phyloP scores from a whole-genome alignment of 2,113 vertebrate species.

The Thermophis baileyi region DNA sequence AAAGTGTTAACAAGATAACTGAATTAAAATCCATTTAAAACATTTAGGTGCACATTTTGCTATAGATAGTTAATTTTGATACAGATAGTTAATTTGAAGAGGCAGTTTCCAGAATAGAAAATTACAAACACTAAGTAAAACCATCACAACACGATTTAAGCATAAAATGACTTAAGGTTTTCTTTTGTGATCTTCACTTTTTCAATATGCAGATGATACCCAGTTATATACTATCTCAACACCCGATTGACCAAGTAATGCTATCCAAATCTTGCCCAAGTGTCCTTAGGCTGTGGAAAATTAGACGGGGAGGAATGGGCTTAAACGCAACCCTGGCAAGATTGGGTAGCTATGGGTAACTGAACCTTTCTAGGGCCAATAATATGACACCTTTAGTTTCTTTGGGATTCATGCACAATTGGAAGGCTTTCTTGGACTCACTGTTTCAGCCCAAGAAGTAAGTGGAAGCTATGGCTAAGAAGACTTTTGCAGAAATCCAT shows the following conservation, averaged over 20 bases:
- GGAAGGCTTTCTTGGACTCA: not conserved
- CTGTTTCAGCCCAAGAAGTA: not conserved
- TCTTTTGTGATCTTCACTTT: not conserved
- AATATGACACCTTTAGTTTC: not conserved
- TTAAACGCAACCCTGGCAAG: not conserved
- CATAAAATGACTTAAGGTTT: not conserved
- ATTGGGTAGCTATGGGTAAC: not conserved
- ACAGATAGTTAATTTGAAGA: not conserved
- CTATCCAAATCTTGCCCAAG: not conserved
- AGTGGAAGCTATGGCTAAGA: not conserved
- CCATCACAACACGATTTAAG: not conserved
- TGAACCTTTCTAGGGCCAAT: not conserved
- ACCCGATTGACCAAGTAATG: not conserved
- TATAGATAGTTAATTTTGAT: not conserved
- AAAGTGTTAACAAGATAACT: not conserved
- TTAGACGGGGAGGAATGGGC: not conserved
- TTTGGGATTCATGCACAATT: not conserved
- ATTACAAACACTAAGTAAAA: not conserved
- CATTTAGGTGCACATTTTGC: not conserved
- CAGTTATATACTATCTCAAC: not conserved
- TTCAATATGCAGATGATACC: not conserved
- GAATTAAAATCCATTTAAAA: not conserved
- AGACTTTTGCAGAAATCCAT: not conserved
- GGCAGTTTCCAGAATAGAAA: not conserved
- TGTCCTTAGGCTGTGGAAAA: not conserved